phyloP scores from a whole-genome alignment of 2,113 vertebrate genomes.

The Gobiocypris rarus region DNA sequence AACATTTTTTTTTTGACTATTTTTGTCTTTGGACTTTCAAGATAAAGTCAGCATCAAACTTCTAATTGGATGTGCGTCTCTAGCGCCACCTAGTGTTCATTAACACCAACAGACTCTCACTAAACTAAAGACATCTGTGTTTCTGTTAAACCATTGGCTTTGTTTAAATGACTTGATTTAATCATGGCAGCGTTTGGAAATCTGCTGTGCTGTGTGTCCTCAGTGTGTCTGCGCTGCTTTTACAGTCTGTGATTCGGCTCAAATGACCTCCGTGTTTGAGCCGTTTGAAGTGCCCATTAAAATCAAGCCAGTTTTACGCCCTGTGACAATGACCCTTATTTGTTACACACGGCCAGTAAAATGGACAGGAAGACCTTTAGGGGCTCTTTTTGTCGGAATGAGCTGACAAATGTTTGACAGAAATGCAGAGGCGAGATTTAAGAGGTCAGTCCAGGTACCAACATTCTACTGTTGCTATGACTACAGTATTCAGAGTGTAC shows the following conservation, averaged over 20 bases:
- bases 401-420: conserved; percentile 44
- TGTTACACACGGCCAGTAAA: conserved; percentile 57
- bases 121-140: not conserved
- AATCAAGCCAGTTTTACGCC: conserved; percentile 46
- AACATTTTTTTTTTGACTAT: not conserved
- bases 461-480: not conserved
- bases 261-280: conserved; percentile 29
- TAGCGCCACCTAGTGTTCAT: conserved; percentile 68
- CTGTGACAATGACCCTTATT: conserved; percentile 54
- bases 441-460: not conserved
- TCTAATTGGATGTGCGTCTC: conserved; percentile 28
- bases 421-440: conserved; percentile 17
- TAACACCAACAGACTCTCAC: not conserved
- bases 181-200: not conserved
- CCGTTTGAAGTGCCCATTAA: conserved; percentile 56
- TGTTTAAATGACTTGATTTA: not conserved
- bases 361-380: conserved; percentile 51
- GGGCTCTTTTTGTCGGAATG: conserved; percentile 43
- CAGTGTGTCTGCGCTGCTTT: not conserved
- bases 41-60: conserved; percentile 29
- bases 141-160: not conserved
- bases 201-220: not conserved
- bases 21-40: conserved; percentile 22
- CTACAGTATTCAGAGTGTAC: not conserved
- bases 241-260: not conserved